Evolutionary conservation across 2,888 invertebrate genomes (phyloP).

Genomic region (Cosmorhoe ocellata): DNA sequence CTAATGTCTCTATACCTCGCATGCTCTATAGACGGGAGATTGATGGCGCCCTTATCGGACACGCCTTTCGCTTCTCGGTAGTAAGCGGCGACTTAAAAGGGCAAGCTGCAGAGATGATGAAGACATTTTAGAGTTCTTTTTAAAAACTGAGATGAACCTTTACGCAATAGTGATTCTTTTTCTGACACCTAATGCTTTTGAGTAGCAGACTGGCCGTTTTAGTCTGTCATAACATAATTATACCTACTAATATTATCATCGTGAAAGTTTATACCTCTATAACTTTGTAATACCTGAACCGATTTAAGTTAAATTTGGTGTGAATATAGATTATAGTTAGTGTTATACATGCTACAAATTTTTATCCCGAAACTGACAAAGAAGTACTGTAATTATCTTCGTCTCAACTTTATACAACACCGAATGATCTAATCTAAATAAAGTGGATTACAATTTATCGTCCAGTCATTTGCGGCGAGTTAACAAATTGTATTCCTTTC

Average conservation of each 20-base stretch:
- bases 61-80: slow-evolving; percentile 64
- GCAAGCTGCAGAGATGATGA: slow-evolving; percentile 28
- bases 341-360: too few relatives aligned
- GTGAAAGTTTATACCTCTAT: too few relatives aligned
- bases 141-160: neutral
- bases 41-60: slow-evolving; percentile 66
- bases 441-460: slow-evolving; percentile 1
- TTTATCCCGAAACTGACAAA: too few relatives aligned
- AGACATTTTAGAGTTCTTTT: slow-evolving; percentile 11
- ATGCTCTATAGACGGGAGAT: slow-evolving; percentile 64
- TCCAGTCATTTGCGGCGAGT: slow-evolving; percentile 14
- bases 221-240: too few relatives aligned
- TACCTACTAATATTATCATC: too few relatives aligned
- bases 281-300: too few relatives aligned
- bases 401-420: too few relatives aligned
- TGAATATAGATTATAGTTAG: too few relatives aligned
- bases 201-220: too few relatives aligned
- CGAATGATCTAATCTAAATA: neutral
- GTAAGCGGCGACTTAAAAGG: slow-evolving; percentile 58
- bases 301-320: too few relatives aligned
- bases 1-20: slow-evolving; percentile 72
- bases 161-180: slow-evolving; percentile 8
- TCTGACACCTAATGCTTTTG: neutral
- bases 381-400: too few relatives aligned
- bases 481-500: slow-evolving; percentile 14